Evolutionary conservation across 2,113 vertebrate genomes (phyloP).

Genomic region (Zosterops japonicus): DNA sequence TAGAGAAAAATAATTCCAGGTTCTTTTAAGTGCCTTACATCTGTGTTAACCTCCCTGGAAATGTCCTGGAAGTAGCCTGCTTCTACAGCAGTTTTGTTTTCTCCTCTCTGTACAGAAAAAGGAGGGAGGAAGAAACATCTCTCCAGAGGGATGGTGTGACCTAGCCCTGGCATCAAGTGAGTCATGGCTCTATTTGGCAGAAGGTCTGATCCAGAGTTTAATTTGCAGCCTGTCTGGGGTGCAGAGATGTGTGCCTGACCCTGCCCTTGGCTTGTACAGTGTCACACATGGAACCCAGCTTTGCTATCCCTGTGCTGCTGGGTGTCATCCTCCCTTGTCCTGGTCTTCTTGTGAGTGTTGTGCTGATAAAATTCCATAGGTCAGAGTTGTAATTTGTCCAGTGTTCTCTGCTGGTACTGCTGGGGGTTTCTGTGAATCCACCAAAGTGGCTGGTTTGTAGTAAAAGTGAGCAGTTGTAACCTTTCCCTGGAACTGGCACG

Average conservation of each 20-base stretch:
- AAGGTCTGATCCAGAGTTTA: neutral
- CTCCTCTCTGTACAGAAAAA: neutral
- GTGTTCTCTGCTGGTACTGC: neutral
- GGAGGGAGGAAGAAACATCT: neutral
- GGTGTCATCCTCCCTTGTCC: neutral
- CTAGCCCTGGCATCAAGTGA: neutral
- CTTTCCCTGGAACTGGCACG: neutral
- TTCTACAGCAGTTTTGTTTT: neutral
- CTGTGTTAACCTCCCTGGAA: neutral
- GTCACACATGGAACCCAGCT: accelerated
- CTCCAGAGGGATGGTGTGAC: neutral
- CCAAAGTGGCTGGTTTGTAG: neutral
- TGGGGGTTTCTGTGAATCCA: neutral
- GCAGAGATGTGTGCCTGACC: neutral
- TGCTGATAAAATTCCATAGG: neutral
- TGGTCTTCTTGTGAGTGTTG: neutral
- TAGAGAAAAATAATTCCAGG: neutral
- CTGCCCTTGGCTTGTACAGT: neutral
- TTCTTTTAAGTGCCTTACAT: neutral
- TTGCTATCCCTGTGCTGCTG: neutral
- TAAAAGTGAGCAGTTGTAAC: neutral
- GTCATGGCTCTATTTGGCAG: neutral
- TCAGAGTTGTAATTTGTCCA: neutral
- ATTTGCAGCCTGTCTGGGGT: neutral
- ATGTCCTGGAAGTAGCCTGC: neutral